Percentiles rank a stretch among this genome's conserved stretches.
Conservation (phyloP, 2,888 invertebrate genomes). For the Digitonthophagus gazella region DNA sequence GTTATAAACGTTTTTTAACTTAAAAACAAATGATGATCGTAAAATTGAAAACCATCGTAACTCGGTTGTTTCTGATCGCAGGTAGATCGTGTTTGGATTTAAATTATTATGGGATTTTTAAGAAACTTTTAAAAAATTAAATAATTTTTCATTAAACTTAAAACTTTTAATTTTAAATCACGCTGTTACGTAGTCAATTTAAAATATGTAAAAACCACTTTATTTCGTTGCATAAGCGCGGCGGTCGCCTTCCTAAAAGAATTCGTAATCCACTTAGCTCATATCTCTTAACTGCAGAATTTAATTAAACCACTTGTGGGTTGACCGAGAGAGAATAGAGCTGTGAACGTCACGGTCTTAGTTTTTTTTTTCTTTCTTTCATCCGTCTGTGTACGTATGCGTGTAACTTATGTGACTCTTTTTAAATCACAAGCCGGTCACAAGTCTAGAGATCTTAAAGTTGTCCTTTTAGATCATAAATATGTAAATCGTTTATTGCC, state of each 20-base stretch:
- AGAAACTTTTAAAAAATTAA: too few relatives aligned
- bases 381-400: background rate
- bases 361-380: background rate
- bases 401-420: background rate
- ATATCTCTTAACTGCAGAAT: slow-evolving; percentile 21
- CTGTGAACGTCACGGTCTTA: slow-evolving; percentile 9
- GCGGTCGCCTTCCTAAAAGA: background rate
- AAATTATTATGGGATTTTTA: too few relatives aligned
- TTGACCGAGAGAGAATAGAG: slow-evolving; percentile 14
- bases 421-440: background rate
- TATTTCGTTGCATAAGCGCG: too few relatives aligned
- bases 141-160: too few relatives aligned
- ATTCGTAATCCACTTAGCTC: slow-evolving; percentile 15
- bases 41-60: too few relatives aligned
- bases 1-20: too few relatives aligned
- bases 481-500: background rate
- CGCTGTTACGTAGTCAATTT: too few relatives aligned
- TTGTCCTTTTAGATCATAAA: background rate
- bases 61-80: too few relatives aligned
- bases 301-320: slow-evolving; percentile 23
- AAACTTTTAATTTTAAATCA: too few relatives aligned
- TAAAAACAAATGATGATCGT: too few relatives aligned
- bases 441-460: background rate
- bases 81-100: too few relatives aligned
- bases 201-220: too few relatives aligned